Conservation (phyloP, 2,113 vertebrate genomes). For the Australoheros scitulus region DNA sequence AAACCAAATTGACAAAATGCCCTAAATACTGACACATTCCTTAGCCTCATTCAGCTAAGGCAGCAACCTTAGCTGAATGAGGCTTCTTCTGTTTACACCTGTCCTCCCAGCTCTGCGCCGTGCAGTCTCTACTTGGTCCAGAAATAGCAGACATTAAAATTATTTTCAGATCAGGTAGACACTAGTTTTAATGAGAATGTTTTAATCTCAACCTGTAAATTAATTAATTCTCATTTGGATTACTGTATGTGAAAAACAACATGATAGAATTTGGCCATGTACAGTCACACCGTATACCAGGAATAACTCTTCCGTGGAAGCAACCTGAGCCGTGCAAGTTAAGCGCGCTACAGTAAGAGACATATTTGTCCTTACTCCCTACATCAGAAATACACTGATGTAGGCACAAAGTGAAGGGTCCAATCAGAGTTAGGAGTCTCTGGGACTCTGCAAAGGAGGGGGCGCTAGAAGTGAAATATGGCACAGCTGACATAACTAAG, state of each 20-base stretch:
- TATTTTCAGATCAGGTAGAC: background rate
- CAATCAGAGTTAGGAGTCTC: background rate
- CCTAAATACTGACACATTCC: background rate
- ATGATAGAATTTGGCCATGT: background rate
- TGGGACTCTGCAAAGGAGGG: background rate
- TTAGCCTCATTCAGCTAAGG: too few relatives aligned
- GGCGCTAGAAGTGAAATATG: background rate
- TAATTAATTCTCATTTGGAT: background rate
- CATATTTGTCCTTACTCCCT: slow-evolving; percentile 1
- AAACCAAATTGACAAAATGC: background rate
- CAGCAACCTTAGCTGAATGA: background rate
- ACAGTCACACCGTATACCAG: slow-evolving; percentile 11
- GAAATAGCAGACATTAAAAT: background rate
- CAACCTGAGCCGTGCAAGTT: slow-evolving; percentile 24
- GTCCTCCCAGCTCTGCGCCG: background rate
- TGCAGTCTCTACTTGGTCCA: background rate
- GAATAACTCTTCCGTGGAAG: slow-evolving; percentile 23
- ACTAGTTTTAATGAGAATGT: background rate
- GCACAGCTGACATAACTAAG: background rate
- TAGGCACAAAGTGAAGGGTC: background rate
- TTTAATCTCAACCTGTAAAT: background rate
- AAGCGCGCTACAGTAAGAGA: background rate
- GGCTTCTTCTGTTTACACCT: background rate
- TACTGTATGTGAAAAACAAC: background rate
- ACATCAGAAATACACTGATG: slow-evolving; percentile 38